Percentiles rank a stretch among this genome's conserved stretches.
phyloP scores from a whole-genome alignment of 2,888 invertebrate species.

The Smittia sp. region DNA sequence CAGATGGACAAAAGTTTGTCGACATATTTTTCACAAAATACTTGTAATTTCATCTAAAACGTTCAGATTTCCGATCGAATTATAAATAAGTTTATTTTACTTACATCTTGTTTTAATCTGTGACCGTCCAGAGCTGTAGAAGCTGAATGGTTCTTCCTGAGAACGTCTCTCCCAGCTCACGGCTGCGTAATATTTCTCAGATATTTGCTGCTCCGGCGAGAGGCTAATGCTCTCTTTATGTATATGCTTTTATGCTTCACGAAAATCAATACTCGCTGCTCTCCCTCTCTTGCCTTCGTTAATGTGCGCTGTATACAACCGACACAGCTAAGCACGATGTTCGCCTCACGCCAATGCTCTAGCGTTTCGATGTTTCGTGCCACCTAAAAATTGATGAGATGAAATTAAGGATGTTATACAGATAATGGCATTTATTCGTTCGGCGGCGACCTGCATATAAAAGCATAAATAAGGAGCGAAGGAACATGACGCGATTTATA shows the following conservation, averaged over 20 bases:
- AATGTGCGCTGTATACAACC: not conserved
- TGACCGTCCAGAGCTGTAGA: not conserved
- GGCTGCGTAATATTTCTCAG: constrained; percentile 1
- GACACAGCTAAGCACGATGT: not conserved
- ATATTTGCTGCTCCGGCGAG: not conserved
- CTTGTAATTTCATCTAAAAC: not conserved
- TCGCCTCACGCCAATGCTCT: not conserved
- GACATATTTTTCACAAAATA: not conserved
- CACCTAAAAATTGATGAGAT: constrained; percentile 12
- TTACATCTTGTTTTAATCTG: not conserved
- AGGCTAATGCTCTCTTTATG: not conserved
- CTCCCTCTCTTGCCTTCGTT: not conserved
- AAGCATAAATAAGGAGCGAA: not conserved
- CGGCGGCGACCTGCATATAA: not conserved
- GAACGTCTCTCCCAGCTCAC: not conserved
- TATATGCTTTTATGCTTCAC: not conserved
- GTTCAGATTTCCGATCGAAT: not conserved
- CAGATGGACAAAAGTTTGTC: constrained; percentile 17
- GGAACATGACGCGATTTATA: not conserved
- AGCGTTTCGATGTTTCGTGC: not conserved
- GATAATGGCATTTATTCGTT: constrained; percentile 7
- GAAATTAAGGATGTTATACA: constrained; percentile 6
- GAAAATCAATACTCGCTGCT: constrained; percentile 1
- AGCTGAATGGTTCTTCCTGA: not conserved
- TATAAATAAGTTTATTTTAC: not conserved